Conservation (phyloP, 2,888 invertebrate genomes). For the Metopia argyrocephala region DNA sequence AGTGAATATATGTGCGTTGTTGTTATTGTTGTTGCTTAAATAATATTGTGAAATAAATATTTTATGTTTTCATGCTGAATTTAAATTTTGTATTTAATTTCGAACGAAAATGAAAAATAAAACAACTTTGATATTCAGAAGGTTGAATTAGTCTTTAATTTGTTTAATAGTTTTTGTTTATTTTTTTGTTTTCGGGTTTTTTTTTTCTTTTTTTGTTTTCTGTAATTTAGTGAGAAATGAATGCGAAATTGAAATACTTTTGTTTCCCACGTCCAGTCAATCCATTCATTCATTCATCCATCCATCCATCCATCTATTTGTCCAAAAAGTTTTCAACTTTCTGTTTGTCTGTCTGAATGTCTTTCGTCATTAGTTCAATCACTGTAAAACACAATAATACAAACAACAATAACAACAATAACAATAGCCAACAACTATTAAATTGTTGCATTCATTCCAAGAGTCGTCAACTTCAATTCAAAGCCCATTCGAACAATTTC, state of each 20-base stretch:
- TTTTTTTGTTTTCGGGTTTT: constrained; percentile 30
- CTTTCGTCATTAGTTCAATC: constrained; percentile 64
- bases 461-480: constrained; percentile 64
- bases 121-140: constrained; percentile 40
- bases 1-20: not conserved
- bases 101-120: constrained; percentile 31
- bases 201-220: not conserved
- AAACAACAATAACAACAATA: constrained; percentile 15
- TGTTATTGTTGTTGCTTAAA: not conserved
- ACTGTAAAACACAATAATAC: constrained; percentile 23
- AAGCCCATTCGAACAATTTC: constrained; percentile 46
- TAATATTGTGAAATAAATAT: constrained; percentile 43
- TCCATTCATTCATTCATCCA: constrained; percentile 40
- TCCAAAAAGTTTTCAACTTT: constrained; percentile 61
- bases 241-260: constrained; percentile 76
- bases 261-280: constrained; percentile 75
- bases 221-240: constrained; percentile 65
- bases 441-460: constrained; percentile 65
- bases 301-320: constrained; percentile 61
- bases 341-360: constrained; percentile 44
- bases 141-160: constrained; percentile 63
- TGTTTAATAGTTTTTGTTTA: constrained; percentile 42
- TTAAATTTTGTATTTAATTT: constrained; percentile 31
- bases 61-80: constrained; percentile 57
- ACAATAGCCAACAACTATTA: constrained; percentile 36